These are phyloP conservation scores for Drosophila anomalata DNA, from an alignment of 2,888 invertebrate species.

Conservation along the genomic window DNA sequence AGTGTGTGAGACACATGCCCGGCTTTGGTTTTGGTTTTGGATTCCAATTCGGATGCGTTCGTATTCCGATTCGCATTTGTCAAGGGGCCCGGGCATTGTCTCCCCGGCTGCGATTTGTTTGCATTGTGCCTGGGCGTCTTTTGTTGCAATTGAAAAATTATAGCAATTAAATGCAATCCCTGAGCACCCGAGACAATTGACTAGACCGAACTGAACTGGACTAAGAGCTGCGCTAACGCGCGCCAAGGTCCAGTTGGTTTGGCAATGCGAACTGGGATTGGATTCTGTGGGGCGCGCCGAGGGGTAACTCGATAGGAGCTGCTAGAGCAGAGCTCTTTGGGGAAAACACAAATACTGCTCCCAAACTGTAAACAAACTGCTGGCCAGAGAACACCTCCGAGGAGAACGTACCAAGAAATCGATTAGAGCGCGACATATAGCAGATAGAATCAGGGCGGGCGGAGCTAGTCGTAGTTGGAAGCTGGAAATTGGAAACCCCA, in stretches of 20 bases:
- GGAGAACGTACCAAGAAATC: slow-evolving; percentile 2
- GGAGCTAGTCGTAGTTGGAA: not conserved
- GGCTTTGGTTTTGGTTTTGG: slow-evolving; percentile 23
- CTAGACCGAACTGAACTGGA: not conserved
- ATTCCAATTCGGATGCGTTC: slow-evolving; percentile 55
- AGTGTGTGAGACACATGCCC: not conserved
- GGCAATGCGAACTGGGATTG: slow-evolving; percentile 16
- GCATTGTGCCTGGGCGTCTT: slow-evolving; percentile 54
- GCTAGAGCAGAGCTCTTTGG: no score
- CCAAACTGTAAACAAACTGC: no score
- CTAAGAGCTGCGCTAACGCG: not conserved
- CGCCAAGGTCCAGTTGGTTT: slow-evolving; percentile 38
- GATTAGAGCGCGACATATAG: not conserved
- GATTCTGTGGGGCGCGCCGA: slow-evolving; percentile 9
- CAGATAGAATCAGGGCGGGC: not conserved
- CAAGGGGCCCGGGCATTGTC: slow-evolving; percentile 24
- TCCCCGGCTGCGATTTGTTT: slow-evolving; percentile 44
- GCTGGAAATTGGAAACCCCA: slow-evolving; percentile 5
- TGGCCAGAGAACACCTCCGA: not conserved
- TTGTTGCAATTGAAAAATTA: slow-evolving; percentile 72
- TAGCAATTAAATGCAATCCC: slow-evolving; percentile 66
- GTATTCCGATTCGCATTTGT: slow-evolving; percentile 31
- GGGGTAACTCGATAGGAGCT: no score
- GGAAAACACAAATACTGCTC: no score
- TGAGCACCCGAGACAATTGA: slow-evolving; percentile 9